Conservation (phyloP, 2,797 vertebrate species). For the Coccyzus lansbergi region DNA sequence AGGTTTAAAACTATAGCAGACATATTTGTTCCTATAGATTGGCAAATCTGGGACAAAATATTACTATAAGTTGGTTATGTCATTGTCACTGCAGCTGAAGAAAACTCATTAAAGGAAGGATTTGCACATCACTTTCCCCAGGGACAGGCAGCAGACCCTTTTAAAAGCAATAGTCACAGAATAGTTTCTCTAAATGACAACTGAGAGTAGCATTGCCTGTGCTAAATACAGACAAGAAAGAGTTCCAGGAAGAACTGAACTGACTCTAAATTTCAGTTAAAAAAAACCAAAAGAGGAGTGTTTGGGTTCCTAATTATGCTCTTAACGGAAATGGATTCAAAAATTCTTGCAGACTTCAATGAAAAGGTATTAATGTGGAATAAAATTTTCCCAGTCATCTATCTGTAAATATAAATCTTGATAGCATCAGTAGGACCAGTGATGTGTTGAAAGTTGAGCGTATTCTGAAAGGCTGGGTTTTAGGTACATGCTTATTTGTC, state of each 20-base stretch:
- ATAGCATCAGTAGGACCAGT: background rate
- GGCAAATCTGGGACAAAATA: constrained; percentile 1
- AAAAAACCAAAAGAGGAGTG: background rate
- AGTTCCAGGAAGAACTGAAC: constrained; percentile 1
- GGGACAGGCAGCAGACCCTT: background rate
- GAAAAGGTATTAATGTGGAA: background rate
- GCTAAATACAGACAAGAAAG: background rate
- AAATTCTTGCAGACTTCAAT: background rate
- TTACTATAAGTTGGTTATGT: background rate
- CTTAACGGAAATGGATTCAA: background rate
- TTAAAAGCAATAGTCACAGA: constrained; percentile 18
- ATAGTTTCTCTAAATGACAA: constrained; percentile 28
- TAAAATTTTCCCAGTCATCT: background rate
- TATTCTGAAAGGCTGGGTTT: background rate
- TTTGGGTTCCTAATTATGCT: background rate
- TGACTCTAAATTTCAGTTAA: background rate
- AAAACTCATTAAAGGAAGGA: background rate
- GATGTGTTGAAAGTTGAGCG: background rate
- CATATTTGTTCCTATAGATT: background rate
- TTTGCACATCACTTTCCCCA: background rate
- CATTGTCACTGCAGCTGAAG: background rate
- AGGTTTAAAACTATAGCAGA: background rate
- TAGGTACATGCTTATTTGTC: background rate
- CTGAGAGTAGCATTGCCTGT: background rate
- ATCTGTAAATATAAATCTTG: background rate